Base-by-base conservation (phyloP, 2,797 vertebrate genomes). In the Dendrocincla tyrannina region DNA sequence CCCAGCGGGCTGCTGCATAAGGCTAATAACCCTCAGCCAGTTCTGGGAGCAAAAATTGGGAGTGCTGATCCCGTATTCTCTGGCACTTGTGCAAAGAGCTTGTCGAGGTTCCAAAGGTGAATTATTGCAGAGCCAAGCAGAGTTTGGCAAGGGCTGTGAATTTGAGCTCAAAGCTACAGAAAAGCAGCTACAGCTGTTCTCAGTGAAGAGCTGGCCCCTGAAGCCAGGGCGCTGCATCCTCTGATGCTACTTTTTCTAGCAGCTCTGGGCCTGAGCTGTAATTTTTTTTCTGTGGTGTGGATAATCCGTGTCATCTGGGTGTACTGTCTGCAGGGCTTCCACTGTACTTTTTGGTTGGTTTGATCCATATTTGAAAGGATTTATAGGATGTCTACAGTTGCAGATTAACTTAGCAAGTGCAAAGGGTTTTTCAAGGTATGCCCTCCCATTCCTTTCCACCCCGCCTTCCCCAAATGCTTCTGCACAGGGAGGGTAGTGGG, bases 121-220 rank as follows among this genome's bases (percentile, higher is more conserved):
- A 73, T 87, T 82, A 66, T 22, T 23, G 20, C 0, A 0, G 63
- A 96, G 74, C 67, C 67, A 89, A 85, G 81, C n/a, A 47, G 63
- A 35, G 10, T 76, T 63, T 96, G 92, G 87, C 77, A 91, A 41
- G 63, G 52, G 13, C 70, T 92, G 50, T n/a, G 63, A 85, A 59
- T 87, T 6, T 84, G 67, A 93, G 63, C 59, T 94, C 46, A 44
- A 41, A 87, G 74, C 77, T 85, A 28, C 55, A 27, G 49, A 55
- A 79, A 93, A 93, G 55, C 86, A 55, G 55, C 55, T 69, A 13
- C 70, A 91, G 74, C 89, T 93, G 77, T 85, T 94, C 11, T 30
- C 0, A 0, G 9, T 33, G 69, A 68, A 47, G 76, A 64, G 55
- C n/a, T 33, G 74, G 39, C 35, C 50, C 27, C 50, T 28, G 62